Base-by-base conservation (phyloP, 1,140 invertebrate genomes). In the Zaprionus ornatus region DNA sequence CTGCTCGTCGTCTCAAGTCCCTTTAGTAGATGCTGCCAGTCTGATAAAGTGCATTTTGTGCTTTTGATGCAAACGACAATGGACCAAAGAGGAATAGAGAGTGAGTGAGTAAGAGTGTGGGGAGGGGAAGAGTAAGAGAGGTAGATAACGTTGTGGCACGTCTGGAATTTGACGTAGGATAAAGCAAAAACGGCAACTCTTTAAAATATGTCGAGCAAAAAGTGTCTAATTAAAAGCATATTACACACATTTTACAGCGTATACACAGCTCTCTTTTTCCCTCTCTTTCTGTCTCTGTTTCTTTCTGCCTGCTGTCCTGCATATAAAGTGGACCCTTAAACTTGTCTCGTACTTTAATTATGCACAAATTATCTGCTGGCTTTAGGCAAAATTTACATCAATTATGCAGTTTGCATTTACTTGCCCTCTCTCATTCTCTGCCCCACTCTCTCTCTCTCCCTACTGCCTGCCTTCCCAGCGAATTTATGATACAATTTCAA, bases 21-120 rank as follows among this genome's bases (percentile, higher is more conserved):
- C 77, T 83, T 87, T 73, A 77, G 78, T 73, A 74, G 78, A 76
- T 78, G 80, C 50, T 59, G 73, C 76, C 15, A 42, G 45, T 48
- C 45, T 78, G 84, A 88, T 88, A 90, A 80, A 84, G 69, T 88
- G 85, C 85, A 90, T 76, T 87, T 84, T 59, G 62, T 65, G 74
- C 73, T 66, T 62, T 62, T 68, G 54, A 67, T 74, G 70, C 74
- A 74, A 77, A 77, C 67, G 63, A 74, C 70, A 72, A 59, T 19
- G 57, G 45, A 45, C n/a, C 6, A 45, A 15, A 40, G 17, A 48
- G 45, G 32, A 32, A 15, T 69, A 12, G 37, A 12, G 17, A 21
- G 1, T 21, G 19, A 42, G n/a, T 2, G 7, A 1, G n/a, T n/a
- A n/a, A 42, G 40, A 19, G n/a, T 17, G 1, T 7, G 2, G n/a